Conservation (phyloP, 2,888 invertebrate genomes). For the Neoscelio sp. region DNA sequence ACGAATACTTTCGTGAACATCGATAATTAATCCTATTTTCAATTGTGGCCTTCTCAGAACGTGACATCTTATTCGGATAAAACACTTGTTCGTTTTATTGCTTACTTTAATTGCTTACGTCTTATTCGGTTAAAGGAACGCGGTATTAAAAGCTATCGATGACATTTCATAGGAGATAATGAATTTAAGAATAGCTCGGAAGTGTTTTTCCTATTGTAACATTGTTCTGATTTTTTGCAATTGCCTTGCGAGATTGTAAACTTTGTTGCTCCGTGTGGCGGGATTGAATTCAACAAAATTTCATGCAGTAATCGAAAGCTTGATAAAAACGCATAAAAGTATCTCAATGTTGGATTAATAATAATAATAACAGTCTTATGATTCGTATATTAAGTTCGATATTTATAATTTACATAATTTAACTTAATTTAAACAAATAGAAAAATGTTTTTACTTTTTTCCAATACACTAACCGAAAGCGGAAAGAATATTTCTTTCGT, state of each 20-base stretch:
- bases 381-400: constrained; percentile 24
- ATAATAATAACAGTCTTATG: constrained; percentile 39
- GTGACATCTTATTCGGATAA: not conserved
- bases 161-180: not conserved
- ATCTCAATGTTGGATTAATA: constrained; percentile 12
- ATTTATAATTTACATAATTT: constrained; percentile 14
- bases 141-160: not conserved
- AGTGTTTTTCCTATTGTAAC: not conserved
- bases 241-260: no score
- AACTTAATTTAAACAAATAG: constrained; percentile 10
- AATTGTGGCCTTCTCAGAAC: not conserved
- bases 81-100: not conserved
- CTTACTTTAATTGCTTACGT: not conserved
- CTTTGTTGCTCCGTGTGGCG: no score
- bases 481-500: no score
- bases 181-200: no score
- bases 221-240: not conserved
- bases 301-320: not conserved
- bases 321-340: constrained; percentile 24
- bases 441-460: no score
- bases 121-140: not conserved
- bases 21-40: not conserved
- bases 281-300: no score
- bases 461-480: no score
- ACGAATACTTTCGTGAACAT: not conserved